phyloP scores from a whole-genome alignment of 1,140 invertebrate species.

The Maniola jurtina region DNA sequence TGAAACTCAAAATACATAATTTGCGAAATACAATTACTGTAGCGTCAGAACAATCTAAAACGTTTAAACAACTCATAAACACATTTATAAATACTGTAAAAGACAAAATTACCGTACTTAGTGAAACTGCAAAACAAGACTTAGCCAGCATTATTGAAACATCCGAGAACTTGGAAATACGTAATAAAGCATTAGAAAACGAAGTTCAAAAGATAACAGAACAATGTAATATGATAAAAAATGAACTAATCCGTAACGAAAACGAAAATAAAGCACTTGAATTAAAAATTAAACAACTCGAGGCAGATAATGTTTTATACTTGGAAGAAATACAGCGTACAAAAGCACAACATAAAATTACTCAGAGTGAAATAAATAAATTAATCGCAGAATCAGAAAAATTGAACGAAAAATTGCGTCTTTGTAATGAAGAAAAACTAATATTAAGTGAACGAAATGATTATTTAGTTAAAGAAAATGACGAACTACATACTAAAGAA shows the following conservation, averaged over 20 bases:
- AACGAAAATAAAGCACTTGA: constrained; percentile 42
- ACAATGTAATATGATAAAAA: constrained; percentile 29
- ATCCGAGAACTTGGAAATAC: constrained; percentile 39
- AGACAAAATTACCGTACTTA: constrained; percentile 39
- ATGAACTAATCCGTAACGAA: constrained; percentile 35
- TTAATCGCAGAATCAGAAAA: constrained; percentile 45
- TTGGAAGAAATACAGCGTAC: constrained; percentile 34
- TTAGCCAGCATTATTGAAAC: constrained; percentile 24
- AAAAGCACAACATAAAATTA: constrained; percentile 38
- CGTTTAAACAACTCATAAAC: constrained; percentile 38
- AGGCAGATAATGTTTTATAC: constrained; percentile 30
- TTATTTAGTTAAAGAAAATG: constrained; percentile 26
- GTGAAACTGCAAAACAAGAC: constrained; percentile 29
- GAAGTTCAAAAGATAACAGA: constrained; percentile 34
- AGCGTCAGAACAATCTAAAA: constrained; percentile 44
- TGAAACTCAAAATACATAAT: constrained; percentile 36
- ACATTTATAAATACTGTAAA: constrained; percentile 26
- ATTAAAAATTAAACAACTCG: constrained; percentile 29
- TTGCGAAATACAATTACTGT: constrained; percentile 39
- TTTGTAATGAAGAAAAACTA: constrained; percentile 31
- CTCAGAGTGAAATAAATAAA: constrained; percentile 34
- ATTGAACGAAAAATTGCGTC: constrained; percentile 31
- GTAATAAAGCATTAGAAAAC: constrained; percentile 40
- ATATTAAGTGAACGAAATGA: constrained; percentile 24
- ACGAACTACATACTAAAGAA: constrained; percentile 17